Percentiles rank a stretch among this genome's conserved stretches.
Conservation (phyloP, 2,113 vertebrate species). For the Gambusia affinis region DNA sequence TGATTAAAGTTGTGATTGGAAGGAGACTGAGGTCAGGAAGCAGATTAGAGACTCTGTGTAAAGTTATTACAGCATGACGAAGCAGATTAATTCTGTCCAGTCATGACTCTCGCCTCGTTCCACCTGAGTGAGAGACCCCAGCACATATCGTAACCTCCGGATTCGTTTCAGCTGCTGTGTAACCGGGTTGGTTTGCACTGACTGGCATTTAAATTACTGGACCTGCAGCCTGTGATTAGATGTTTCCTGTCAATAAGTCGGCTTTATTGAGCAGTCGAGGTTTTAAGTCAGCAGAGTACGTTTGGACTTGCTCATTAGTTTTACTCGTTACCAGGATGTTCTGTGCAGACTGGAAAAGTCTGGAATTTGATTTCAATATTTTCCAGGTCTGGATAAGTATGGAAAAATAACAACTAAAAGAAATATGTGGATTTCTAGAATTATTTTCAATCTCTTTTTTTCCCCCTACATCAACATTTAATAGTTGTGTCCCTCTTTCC, state of each 20-base stretch:
- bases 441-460: too few relatives aligned
- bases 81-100: conserved; percentile 38
- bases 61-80: conserved; percentile 32
- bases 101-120: conserved; percentile 31
- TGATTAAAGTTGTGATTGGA: background rate
- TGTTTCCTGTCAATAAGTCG: conserved; percentile 13
- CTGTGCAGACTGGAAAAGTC: background rate
- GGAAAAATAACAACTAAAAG: background rate
- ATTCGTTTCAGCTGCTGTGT: conserved; percentile 23
- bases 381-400: too few relatives aligned
- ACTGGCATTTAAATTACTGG: conserved; percentile 17
- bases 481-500: too few relatives aligned
- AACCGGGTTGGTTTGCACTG: background rate
- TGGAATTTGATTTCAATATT: background rate
- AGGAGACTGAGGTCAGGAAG: conserved; percentile 6
- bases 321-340: background rate
- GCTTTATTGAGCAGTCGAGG: background rate
- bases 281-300: background rate
- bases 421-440: too few relatives aligned
- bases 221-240: conserved; percentile 31
- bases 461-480: too few relatives aligned
- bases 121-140: conserved; percentile 16
- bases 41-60: conserved; percentile 22
- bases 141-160: conserved; percentile 30
- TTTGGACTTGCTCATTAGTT: background rate